Evolutionary conservation across 2,113 vertebrate species (phyloP), one percentile per base, ranked within the genome.

Genomic region (Piaya cayana): DNA sequence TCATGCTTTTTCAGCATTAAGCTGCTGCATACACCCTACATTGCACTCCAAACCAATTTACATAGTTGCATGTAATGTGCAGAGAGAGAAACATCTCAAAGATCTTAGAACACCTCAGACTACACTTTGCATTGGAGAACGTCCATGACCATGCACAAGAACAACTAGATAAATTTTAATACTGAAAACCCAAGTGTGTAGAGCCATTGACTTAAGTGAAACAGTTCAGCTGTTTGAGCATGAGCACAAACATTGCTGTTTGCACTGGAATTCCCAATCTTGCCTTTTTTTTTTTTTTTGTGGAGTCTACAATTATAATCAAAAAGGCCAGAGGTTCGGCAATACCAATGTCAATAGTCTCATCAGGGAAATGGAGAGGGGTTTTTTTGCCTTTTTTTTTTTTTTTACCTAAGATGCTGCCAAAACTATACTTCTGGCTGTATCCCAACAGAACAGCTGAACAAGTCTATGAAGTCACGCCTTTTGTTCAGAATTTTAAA

Each of bases 301-400:
- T n/a, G 50, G 15, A 85, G 30, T 5, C 49, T 49, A 55, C 12
- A 43, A 21, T 76, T 71, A 68, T 2, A 34, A 55, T 19, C 1
- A 1, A 77, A 62, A 49, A n/a, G 34, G 49, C 36, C 65, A 91
- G 52, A 75, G 72, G 25, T 62, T 82, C 39, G 76, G 59, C 9
- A 2, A 9, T 25, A 47, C 4, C 8, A 13, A 42, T 32, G 19
- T 15, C 50, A 76, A 79, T 15, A 52, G 15, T 42, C 22, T 82
- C 32, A 34, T 0, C 8, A 11, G 26, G 15, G 26, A 87, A 71
- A 82, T 1, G 1, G 12, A 59, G 27, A 8, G 5, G 16, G 69
- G 6, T 26, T 8, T 45, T 45, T 45, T 13, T 16, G 43, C 15
- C 18, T 72, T 8, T 25, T 8, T 55, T 2, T 8, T 25, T 8